Base-by-base conservation (phyloP, 2,113 vertebrate species). In the Cryptotis parvus region DNA sequence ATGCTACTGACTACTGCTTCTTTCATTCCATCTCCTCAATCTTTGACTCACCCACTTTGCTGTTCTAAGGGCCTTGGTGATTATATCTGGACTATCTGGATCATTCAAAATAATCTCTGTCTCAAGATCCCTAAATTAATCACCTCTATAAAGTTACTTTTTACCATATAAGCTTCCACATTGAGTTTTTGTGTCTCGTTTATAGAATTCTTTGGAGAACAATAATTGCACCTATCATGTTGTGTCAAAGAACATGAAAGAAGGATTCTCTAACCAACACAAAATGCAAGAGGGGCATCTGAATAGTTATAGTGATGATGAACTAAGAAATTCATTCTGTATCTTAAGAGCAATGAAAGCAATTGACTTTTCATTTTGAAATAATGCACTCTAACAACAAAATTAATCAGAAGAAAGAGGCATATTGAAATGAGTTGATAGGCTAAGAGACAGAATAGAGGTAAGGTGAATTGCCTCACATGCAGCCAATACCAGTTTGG, bases 91-190 rank as follows among this genome's bases (percentile, higher is more conserved):
- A 66, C 52, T 29, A 70, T 3, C 52, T 79, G 31, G 22, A 7
- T 80, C 70, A 58, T 6, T 35, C 22, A 82, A 61, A 4, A 29
- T 66, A 68, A 55, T 66, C 31, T 31, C 39, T 45, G 31, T 65
- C 39, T 85, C 75, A 39, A 65, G 35, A 68, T 43, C 43, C 69
- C 80, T 74, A 69, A 78, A 31, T 91, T 45, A 66, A 84, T 84
- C 74, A 52, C 15, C 76, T 69, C 69, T 68, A 29, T 16, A 27
- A 73, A 80, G 68, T 69, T 43, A 8, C 1, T 63, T 49, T 79
- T 37, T 18, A 45, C 7, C 9, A 79, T 3, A n/a, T 11, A 69
- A 35, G 22, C 61, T 68, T 69, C 24, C 43, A 39, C 12, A 27
- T 33, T 45, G 31, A 89, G 6, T 52, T 66, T 91, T 33, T 9